Evolutionary conservation across 2,797 vertebrate species (phyloP).

Genomic region (Sebastes aleutianus): DNA sequence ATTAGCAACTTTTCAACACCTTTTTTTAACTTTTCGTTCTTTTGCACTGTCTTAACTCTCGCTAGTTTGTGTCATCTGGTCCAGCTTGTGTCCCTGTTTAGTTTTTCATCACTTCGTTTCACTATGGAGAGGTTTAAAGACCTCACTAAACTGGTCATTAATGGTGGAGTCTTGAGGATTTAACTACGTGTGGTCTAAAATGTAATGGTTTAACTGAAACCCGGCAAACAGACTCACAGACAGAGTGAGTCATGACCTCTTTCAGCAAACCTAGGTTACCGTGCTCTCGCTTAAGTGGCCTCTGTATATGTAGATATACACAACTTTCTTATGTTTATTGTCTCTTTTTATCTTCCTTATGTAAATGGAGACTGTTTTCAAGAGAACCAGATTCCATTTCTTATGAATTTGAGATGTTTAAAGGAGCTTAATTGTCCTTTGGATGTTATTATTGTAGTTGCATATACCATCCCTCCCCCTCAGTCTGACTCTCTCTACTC

Average conservation of each 20-base stretch:
- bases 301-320: neutral
- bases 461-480: neutral
- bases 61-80: neutral
- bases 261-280: neutral
- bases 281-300: neutral
- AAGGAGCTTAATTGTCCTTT: neutral
- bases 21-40: neutral
- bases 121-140: slow-evolving; percentile 7
- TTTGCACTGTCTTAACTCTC: neutral
- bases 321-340: neutral
- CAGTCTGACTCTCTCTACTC: slow-evolving; percentile 26
- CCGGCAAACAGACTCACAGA: neutral
- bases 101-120: slow-evolving; percentile 3
- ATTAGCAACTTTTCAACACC: neutral
- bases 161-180: slow-evolving; percentile 16
- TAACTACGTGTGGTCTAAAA: neutral
- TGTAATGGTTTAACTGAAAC: slow-evolving; percentile 1
- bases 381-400: neutral
- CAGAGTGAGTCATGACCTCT: slow-evolving; percentile 24
- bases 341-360: neutral
- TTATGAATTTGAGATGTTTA: neutral
- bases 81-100: neutral
- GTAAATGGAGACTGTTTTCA: neutral
- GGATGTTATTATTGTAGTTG: slow-evolving; percentile 14
- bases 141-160: slow-evolving; percentile 11